Base-by-base conservation (phyloP, 1,140 invertebrate species). In the Nixonia krombeini region DNA sequence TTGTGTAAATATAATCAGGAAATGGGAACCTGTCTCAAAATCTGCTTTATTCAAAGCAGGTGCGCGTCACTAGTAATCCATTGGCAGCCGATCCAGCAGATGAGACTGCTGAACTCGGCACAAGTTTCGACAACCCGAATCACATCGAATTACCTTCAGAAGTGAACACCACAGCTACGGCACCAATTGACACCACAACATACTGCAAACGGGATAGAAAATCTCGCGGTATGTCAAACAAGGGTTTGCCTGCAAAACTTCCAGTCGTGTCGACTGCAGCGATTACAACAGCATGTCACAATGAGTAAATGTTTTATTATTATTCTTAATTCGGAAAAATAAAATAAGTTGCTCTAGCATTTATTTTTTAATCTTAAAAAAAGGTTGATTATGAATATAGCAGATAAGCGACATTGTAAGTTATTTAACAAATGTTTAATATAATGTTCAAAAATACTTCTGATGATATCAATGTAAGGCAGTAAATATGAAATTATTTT, bases 51-150 rank as follows among this genome's bases (percentile, higher is more conserved):
- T 21, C 21, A 3, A 21, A 2, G 6, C 70, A 86, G 76, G 89
- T 94, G 76, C 86, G 91, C 37, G 93, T 94, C 52, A 94, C 92
- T 4, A 88, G 89, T 28, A 93, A 94, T 83, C 92, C 93, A 3
- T 83, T 93, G 29, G 89, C 89, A 75, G 87, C 88, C 0, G 88
- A 91, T 47, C 47, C 58, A 46, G 45, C 64, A 13, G 88, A 90
- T 66, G 87, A 89, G n/a, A 82, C 86, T 25, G 82, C 82, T 58
- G 86, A 87, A 67, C 62, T 88, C 78, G 85, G 87, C 78, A 90
- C 88, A 33, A 90, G 90, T 61, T 92, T 93, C 78, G 91, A 92
- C 76, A 91, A 91, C 84, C 90, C 90, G 2, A 90, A 90, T 81
- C 90, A 91, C 68, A 91, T 92, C 56, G 89, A 92, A 72, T 81